Evolutionary conservation across 2,113 vertebrate species (phyloP), one percentile per base, ranked within the genome.

Genomic region (Hystrix cristata): DNA sequence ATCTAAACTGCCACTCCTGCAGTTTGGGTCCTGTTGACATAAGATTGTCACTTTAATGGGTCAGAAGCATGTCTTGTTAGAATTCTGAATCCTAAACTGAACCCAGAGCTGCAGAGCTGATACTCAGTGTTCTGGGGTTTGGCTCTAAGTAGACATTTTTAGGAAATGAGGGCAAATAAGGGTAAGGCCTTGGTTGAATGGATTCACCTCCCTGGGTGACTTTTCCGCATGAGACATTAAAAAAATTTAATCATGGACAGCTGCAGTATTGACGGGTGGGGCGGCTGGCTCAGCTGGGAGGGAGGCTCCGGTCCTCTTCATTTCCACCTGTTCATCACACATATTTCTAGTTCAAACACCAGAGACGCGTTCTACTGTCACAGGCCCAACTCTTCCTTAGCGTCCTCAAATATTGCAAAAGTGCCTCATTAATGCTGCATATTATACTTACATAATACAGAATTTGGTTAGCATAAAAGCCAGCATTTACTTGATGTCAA

Each of bases 271-370:
- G 89, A 86, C 55, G 27, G 1, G 5, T 43, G 4, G 29, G 62
- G 23, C 6, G 31, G 7, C 0, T 13, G 14, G 1, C 43, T 0
- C 27, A 64, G 5, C 11, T 86, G 6, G 25, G 4, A 31, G 11
- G 13, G 7, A 53, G 14, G 23, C 7, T 31, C 5, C 11, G 1
- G 18, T 4, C 14, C 27, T 72, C 10, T 89, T 69, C 4, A 12
- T 2, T 14, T 3, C 5, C 13, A 27, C 9, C 46, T 25, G 6
- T 29, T 65, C 34, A 59, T 48, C 4, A 82, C 46, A 55, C 1
- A 5, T 69, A 46, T 12, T 74, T 65, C 23, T 29, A 53, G 13
- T 59, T 79, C 18, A 9, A 4, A 5, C 21, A 11, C 10, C 2
- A 57, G 7, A 9, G 9, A 27, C 1, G 2, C 1, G 69, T 87